A percentile compares a stretch with the other conserved stretches of the same genome.
Evolutionary conservation across 2,888 invertebrate genomes (phyloP).

Genomic region (Callimorpha dominula): DNA sequence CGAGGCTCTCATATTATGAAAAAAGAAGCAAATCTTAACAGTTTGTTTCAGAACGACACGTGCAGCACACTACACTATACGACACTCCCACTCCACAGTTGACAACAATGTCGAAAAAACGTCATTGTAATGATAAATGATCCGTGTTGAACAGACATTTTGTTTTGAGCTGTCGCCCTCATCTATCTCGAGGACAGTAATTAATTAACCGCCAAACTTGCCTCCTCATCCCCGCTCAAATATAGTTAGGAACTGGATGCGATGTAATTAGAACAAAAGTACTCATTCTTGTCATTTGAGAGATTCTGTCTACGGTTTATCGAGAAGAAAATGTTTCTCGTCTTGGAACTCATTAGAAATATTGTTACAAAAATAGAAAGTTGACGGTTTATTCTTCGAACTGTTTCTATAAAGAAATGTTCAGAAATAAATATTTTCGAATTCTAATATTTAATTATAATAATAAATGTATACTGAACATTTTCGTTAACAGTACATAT

Average conservation of each 20-base stretch:
- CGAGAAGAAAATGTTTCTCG: constrained; percentile 3
- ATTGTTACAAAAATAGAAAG: neutral
- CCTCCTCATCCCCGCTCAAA: constrained; percentile 51
- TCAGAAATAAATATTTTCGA: neutral
- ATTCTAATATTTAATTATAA: too few species aligned
- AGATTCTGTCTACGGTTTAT: constrained; percentile 17
- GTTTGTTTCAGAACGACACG: neutral
- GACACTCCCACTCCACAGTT: constrained; percentile 12
- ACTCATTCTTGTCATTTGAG: constrained; percentile 24
- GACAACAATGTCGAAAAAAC: constrained; percentile 38
- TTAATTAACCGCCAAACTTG: constrained; percentile 65
- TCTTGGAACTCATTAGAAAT: constrained; percentile 1
- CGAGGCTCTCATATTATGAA: neutral
- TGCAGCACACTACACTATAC: constrained; percentile 13
- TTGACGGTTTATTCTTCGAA: neutral
- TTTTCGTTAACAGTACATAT: too few species aligned
- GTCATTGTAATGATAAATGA: constrained; percentile 58
- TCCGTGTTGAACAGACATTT: constrained; percentile 59
- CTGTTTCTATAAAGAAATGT: neutral
- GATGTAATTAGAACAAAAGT: constrained; percentile 55
- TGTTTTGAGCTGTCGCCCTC: constrained; percentile 64
- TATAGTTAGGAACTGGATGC: constrained; percentile 52
- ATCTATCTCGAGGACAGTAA: constrained; percentile 66
- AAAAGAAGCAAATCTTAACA: neutral
- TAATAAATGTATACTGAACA: too few species aligned